Evolutionary conservation across 2,797 vertebrate genomes (phyloP).

Genomic region (Cuculus canorus): DNA sequence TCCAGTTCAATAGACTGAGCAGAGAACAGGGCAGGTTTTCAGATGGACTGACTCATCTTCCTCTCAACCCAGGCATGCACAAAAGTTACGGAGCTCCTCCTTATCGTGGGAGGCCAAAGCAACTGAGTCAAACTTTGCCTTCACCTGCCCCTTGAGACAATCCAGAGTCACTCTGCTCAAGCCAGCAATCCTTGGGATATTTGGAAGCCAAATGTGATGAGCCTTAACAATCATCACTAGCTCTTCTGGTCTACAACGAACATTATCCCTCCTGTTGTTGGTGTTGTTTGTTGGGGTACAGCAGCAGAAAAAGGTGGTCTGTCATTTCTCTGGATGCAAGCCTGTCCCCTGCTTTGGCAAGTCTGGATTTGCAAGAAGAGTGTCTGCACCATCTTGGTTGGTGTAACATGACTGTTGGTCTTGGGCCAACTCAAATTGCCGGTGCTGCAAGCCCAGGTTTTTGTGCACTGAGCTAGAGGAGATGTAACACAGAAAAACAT

Average conservation of each 20-base stretch:
- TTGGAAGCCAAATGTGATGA: not conserved
- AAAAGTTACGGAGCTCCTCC: accelerated
- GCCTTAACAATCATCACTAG: not conserved
- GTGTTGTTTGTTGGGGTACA: not conserved
- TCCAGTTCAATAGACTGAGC: not conserved
- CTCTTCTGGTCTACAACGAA: not conserved
- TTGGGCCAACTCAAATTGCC: not conserved
- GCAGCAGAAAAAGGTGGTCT: not conserved
- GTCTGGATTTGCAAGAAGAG: not conserved
- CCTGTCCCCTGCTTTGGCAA: not conserved
- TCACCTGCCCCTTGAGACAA: not conserved
- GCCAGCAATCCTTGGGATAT: not conserved
- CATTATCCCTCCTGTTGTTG: too few relatives aligned
- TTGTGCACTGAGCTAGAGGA: not conserved
- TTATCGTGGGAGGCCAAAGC: not conserved
- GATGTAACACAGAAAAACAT: accelerated
- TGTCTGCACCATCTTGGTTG: not conserved
- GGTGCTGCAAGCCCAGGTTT: not conserved
- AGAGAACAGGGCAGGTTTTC: not conserved
- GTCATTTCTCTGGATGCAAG: not conserved
- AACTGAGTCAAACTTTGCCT: not conserved
- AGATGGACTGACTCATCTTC: not conserved
- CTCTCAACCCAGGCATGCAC: not conserved
- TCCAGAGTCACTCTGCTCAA: not conserved
- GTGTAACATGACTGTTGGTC: not conserved